Conservation (phyloP, 2,797 vertebrate genomes). For the Muraenolepis orangiensis region DNA sequence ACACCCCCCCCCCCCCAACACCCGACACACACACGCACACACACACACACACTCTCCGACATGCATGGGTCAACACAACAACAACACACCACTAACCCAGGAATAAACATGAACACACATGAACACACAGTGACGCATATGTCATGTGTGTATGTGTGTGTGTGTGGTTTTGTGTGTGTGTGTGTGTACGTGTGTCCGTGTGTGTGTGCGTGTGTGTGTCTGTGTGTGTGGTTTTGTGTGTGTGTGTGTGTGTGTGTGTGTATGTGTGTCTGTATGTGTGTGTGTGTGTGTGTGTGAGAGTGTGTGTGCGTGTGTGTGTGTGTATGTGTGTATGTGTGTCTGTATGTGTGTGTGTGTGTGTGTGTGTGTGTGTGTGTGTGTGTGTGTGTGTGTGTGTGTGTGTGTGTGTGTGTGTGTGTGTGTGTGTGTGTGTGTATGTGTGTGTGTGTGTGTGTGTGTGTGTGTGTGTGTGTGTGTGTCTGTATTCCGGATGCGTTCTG, state of each 20-base stretch:
- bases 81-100: background rate
- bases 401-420: background rate
- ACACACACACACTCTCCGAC: background rate
- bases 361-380: slow-evolving; percentile 15
- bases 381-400: background rate
- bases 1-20: background rate
- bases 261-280: no score
- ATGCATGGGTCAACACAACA: background rate
- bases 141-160: slow-evolving; percentile 47
- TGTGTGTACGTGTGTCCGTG: slow-evolving; percentile 12
- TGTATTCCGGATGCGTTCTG: no score
- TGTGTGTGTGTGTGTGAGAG: background rate
- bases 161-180: slow-evolving; percentile 5
- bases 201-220: slow-evolving; percentile 3
- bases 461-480: slow-evolving; percentile 2
- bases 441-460: background rate
- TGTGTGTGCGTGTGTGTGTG: background rate
- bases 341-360: slow-evolving; percentile 6
- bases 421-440: background rate
- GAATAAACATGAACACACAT: background rate
- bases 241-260: background rate
- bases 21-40: background rate
- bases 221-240: background rate
- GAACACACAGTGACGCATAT: background rate
- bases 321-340: slow-evolving; percentile 26